Evolutionary conservation across 2,888 invertebrate species (phyloP), one percentile per base, ranked within the genome.

Genomic region (Eledone cirrhosa): DNA sequence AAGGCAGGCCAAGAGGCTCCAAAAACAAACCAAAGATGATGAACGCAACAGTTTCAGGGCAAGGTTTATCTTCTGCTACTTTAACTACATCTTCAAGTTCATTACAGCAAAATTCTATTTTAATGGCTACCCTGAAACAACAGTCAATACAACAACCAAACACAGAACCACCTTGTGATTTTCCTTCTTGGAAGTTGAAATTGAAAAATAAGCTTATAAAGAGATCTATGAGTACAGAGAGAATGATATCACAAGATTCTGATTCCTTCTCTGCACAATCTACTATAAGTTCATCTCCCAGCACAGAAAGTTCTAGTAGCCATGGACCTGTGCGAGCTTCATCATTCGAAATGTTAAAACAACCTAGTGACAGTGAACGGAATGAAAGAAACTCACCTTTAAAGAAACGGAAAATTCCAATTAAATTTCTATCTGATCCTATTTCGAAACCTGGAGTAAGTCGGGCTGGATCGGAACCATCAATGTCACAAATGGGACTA

Each of bases 161-260:
- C 24, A 47, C 79, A 31, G 59, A 65, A 16, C 48, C 47, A 1
- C 65, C 79, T 24, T 48, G 27, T 31, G 27, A 75, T 31, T 24
- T 41, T 24, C 63, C 78, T 41, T 59, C 80, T 65, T 84, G 83
- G 83, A 84, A 84, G 77, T 78, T 84, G 63, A 80, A 79, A 59
- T 83, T 90, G 48, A 90, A 90, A 79, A 89, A 88, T 19, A 89
- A 88, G 77, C 81, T 90, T 69, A 86, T 90, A 88, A 89, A 88
- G 79, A 83, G 90, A n/a, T 89, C 90, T 0, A 82, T 89, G 78
- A 90, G 89, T 83, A 83, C 87, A 16, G 88, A 89, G 81, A 82
- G 82, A 41, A 81, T 82, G 78, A 75, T 83, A 41, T 82, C 83
- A 24, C 81, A 81, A 59, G 80, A 78, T n/a, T 48, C 53, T 19